Evolutionary conservation across 2,888 invertebrate species (phyloP).

Genomic region (Uropetala carovei): DNA sequence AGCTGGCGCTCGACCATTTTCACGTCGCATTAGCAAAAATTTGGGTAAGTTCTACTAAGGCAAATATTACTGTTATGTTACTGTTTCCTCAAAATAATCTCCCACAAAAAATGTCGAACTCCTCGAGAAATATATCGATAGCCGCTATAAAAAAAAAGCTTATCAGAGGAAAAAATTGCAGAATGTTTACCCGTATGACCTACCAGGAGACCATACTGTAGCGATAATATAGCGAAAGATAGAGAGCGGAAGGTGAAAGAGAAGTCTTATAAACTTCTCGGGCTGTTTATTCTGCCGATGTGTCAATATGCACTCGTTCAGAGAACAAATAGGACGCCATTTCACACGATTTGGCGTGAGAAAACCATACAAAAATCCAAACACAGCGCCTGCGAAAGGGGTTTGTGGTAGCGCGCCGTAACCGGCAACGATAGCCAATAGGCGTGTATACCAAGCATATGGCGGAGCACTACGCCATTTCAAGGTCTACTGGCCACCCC

Average conservation of each 20-base stretch:
- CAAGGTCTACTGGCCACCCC: constrained; percentile 21
- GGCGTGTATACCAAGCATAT: not conserved
- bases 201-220: not conserved
- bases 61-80: no score
- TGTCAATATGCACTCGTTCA: not conserved
- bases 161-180: not conserved
- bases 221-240: not conserved
- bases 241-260: constrained; percentile 38
- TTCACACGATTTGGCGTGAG: constrained; percentile 26
- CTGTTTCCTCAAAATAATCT: not conserved
- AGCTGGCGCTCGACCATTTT: no score
- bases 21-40: no score
- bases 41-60: no score
- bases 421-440: not conserved
- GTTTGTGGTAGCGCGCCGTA: not conserved
- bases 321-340: constrained; percentile 20
- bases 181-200: not conserved
- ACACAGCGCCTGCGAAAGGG: not conserved
- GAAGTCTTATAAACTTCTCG: not conserved
- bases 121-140: not conserved
- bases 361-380: constrained; percentile 44
- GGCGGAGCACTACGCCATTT: constrained; percentile 11
- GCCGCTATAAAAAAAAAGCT: no score
- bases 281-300: not conserved
- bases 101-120: not conserved